A percentile compares a stretch with the other conserved stretches of the same genome.
These are phyloP conservation scores for Watsonalla binaria DNA, from an alignment of 2,888 invertebrate genomes.

Conservation along the genomic window DNA sequence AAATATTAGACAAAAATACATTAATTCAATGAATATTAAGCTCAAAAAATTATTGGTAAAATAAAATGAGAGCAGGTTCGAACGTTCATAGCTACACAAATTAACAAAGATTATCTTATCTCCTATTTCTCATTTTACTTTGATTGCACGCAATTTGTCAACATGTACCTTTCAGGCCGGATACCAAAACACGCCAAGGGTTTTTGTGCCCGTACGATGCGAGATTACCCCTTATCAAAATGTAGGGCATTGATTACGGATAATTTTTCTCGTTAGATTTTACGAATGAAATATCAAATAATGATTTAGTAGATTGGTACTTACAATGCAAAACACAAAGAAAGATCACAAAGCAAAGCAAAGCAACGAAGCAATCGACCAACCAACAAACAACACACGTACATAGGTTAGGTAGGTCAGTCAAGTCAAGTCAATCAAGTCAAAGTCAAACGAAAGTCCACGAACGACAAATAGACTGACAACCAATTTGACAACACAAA, in stretches of 20 bases:
- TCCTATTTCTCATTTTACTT: conserved; percentile 30
- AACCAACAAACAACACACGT: too few relatives aligned
- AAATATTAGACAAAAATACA: conserved; percentile 26
- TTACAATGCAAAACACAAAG: not conserved
- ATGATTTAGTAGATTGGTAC: not conserved
- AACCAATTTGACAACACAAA: too few relatives aligned
- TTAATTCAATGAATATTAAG: conserved; percentile 2
- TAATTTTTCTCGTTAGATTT: conserved; percentile 24
- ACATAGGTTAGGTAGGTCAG: too few relatives aligned
- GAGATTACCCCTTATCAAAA: conserved; percentile 92
- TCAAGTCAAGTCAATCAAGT: too few relatives aligned
- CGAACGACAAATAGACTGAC: too few relatives aligned
- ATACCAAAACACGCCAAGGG: conserved; percentile 92
- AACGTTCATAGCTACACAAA: not conserved
- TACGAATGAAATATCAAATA: not conserved
- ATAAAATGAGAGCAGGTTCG: conserved; percentile 16
- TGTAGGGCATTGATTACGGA: conserved; percentile 89
- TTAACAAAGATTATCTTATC: not conserved
- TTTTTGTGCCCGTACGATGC: conserved; percentile 92
- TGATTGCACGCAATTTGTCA: conserved; percentile 18
- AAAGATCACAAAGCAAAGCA: not conserved
- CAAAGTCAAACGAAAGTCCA: too few relatives aligned
- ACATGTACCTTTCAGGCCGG: conserved; percentile 87
- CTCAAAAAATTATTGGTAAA: conserved; percentile 1
- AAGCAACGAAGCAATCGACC: too few relatives aligned